These are phyloP conservation scores for Osmerus eperlanus DNA, from an alignment of 2,113 vertebrate genomes.

Conservation along the genomic window DNA sequence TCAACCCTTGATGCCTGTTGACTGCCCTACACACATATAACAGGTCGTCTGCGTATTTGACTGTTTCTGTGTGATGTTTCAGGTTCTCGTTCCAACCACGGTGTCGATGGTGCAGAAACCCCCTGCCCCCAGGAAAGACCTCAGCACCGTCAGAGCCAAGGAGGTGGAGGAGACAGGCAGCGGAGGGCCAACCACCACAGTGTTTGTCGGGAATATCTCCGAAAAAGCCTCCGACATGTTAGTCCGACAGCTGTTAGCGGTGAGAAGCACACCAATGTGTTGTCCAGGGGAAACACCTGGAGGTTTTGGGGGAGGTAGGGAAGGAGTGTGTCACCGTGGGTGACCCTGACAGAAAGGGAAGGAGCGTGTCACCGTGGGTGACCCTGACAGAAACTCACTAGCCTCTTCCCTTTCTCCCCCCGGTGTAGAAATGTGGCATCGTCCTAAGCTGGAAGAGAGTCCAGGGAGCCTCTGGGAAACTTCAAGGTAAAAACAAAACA, in stretches of 20 bases:
- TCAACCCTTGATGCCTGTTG: neutral
- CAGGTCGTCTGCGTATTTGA: neutral
- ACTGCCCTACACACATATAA: neutral
- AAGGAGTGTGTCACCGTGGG: neutral
- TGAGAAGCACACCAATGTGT: conserved; percentile 67
- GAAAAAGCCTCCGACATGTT: conserved; percentile 98
- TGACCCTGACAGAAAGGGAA: too few species aligned
- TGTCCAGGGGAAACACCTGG: too few species aligned
- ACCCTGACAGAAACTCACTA: too few species aligned
- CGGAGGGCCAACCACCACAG: conserved; percentile 90
- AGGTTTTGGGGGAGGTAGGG: too few species aligned
- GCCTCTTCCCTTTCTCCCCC: neutral
- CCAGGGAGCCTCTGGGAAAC: conserved; percentile 98
- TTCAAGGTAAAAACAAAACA: conserved; percentile 83
- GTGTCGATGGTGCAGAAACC: conserved; percentile 91
- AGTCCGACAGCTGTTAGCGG: conserved; percentile 92
- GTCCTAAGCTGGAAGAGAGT: conserved; percentile 99
- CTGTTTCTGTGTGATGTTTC: conserved; percentile 11
- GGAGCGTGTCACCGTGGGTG: too few species aligned
- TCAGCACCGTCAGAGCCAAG: conserved; percentile 75
- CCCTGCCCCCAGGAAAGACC: conserved; percentile 82
- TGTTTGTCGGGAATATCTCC: conserved; percentile 99
- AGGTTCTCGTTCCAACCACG: conserved; percentile 85
- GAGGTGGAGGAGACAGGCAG: conserved; percentile 82
- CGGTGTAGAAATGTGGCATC: conserved; percentile 90